phyloP scores from a whole-genome alignment of 2,888 invertebrate genomes.

The Conistra vaccinii region DNA sequence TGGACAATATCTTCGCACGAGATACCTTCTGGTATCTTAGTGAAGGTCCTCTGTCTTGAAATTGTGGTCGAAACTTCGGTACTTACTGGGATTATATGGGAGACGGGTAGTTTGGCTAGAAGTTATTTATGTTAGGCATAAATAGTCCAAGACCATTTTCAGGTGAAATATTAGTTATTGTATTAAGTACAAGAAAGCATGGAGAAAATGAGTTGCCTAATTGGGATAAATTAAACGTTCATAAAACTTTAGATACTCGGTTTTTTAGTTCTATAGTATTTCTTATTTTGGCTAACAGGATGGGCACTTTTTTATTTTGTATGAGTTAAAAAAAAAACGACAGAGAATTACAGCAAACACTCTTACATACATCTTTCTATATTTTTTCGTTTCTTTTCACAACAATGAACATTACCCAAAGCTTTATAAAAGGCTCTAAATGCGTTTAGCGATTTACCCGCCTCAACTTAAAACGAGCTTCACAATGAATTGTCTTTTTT shows the following conservation, averaged over 20 bases:
- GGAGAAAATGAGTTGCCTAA: neutral
- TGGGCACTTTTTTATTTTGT: neutral
- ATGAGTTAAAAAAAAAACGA: neutral
- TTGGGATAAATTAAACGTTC: neutral
- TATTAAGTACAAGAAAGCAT: neutral
- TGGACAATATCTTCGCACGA: conserved; percentile 2
- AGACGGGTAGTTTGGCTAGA: conserved; percentile 3
- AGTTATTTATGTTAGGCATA: conserved; percentile 5
- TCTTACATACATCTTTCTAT: neutral
- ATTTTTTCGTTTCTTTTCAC: conserved; percentile 26
- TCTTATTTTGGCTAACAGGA: neutral
- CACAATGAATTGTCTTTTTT: conserved; percentile 52
- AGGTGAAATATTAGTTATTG: neutral
- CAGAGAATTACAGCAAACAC: neutral
- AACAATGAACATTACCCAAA: conserved; percentile 47
- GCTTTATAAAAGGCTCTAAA: conserved; percentile 52
- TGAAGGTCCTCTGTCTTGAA: neutral
- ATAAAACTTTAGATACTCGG: no score
- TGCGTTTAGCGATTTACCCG: conserved; percentile 51
- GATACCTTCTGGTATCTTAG: conserved; percentile 1
- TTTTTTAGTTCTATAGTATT: neutral
- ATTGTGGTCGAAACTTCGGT: conserved; percentile 29
- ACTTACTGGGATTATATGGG: conserved; percentile 36
- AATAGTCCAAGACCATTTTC: neutral
- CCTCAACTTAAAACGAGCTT: conserved; percentile 36